phyloP scores from a whole-genome alignment of 2,797 vertebrate species.

The Ctenosaura bakeri region DNA sequence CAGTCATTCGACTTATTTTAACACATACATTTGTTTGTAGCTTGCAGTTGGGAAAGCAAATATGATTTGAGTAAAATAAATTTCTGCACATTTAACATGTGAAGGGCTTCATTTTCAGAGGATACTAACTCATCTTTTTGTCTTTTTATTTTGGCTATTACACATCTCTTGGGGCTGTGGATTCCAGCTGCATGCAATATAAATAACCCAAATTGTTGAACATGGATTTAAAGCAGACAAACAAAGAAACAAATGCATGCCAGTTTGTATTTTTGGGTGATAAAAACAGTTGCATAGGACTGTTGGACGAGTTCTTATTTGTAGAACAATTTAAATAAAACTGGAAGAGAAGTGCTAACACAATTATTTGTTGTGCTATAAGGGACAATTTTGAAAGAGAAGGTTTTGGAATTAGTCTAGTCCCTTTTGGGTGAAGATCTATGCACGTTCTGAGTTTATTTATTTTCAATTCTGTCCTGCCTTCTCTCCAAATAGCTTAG shows the following conservation, averaged over 20 bases:
- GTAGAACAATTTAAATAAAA: too few relatives aligned
- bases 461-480: neutral
- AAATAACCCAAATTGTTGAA: neutral
- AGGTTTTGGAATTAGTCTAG: neutral
- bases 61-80: conserved; percentile 18
- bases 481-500: neutral
- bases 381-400: too few relatives aligned
- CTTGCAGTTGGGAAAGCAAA: conserved; percentile 6
- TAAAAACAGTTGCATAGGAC: too few relatives aligned
- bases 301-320: too few relatives aligned
- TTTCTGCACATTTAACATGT: neutral
- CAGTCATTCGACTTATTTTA: neutral
- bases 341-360: neutral
- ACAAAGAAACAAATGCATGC: neutral
- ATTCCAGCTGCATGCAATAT: neutral
- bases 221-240: neutral
- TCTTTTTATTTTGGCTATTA: neutral
- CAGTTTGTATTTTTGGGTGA: neutral
- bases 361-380: neutral
- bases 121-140: neutral
- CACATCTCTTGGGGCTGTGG: neutral
- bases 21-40: conserved; percentile 4
- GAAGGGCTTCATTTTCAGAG: conserved; percentile 8
- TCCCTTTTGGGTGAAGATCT: neutral
- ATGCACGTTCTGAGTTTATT: neutral